Conservation (phyloP, 2,797 vertebrate species). For the Epinephelus coioides region DNA sequence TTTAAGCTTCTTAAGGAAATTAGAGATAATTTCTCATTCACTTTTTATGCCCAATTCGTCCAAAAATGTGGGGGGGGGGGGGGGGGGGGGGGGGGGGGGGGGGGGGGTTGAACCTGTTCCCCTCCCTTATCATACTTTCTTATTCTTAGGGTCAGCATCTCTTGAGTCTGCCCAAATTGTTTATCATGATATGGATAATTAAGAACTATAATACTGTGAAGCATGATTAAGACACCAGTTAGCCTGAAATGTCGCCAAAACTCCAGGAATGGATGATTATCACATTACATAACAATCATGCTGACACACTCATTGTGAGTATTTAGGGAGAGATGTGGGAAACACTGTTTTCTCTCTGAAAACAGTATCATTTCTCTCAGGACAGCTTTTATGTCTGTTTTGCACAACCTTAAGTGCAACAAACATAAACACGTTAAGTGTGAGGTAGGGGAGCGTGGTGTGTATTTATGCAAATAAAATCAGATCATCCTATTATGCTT, state of each 20-base stretch:
- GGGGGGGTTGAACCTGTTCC: not conserved
- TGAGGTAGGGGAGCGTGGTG: not conserved
- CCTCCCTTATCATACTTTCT: not conserved
- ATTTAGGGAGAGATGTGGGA: not conserved
- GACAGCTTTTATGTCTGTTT: slow-evolving; percentile 6
- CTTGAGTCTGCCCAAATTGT: not conserved
- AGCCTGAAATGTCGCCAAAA: not conserved
- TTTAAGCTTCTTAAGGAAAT: not conserved
- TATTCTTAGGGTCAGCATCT: not conserved
- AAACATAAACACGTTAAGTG: not conserved
- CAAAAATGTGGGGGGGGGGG: not conserved
- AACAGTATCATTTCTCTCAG: not conserved
- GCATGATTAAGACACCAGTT: not conserved
- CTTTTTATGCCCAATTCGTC: not conserved
- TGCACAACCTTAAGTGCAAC: not conserved
- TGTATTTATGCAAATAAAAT: slow-evolving; percentile 18
- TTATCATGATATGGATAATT: not conserved
- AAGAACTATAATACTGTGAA: not conserved
- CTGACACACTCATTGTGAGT: not conserved
- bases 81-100: no score
- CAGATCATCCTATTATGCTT: slow-evolving; percentile 5
- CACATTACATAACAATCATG: not conserved
- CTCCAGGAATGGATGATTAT: not conserved
- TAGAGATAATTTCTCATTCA: not conserved
- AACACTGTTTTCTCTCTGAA: not conserved